phyloP scores from a whole-genome alignment of 1,140 invertebrate species.

The Phthorimaea operculella region DNA sequence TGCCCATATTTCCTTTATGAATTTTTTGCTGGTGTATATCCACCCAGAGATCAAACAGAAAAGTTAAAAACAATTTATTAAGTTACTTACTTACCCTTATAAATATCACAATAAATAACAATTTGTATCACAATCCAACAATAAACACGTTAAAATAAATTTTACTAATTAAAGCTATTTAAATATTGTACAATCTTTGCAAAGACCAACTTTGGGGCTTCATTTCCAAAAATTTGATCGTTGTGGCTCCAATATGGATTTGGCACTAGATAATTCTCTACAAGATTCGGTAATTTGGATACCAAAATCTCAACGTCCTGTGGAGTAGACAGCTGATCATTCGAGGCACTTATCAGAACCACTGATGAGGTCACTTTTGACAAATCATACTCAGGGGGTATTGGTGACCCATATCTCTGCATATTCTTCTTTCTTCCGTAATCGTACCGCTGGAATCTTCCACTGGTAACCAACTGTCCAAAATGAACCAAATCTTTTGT shows the following conservation, averaged over 20 bases:
- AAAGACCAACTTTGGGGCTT: conserved; percentile 33
- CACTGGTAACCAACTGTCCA: conserved; percentile 40
- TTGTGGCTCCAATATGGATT: conserved; percentile 50
- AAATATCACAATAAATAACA: no score
- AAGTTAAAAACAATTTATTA: no score
- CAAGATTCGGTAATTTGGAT: conserved; percentile 61
- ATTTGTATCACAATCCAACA: no score
- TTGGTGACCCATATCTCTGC: conserved; percentile 60
- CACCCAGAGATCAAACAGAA: no score
- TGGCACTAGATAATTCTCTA: conserved; percentile 47
- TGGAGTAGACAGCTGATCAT: conserved; percentile 70
- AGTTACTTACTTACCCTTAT: no score
- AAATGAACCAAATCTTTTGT: conserved; percentile 43
- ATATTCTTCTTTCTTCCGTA: conserved; percentile 67
- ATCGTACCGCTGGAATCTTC: conserved; percentile 64
- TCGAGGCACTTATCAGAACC: conserved; percentile 69
- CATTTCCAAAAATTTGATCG: conserved; percentile 38
- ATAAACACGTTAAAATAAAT: background rate
- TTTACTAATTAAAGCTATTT: conserved; percentile 8
- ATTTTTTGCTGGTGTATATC: no score
- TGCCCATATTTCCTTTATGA: no score
- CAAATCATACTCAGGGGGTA: conserved; percentile 70
- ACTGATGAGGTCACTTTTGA: conserved; percentile 69
- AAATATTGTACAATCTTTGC: conserved; percentile 39
- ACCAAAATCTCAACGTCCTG: conserved; percentile 69